Evolutionary conservation across 2,113 vertebrate genomes (phyloP), one percentile per base, ranked within the genome.

Genomic region (Balaeniceps rex): DNA sequence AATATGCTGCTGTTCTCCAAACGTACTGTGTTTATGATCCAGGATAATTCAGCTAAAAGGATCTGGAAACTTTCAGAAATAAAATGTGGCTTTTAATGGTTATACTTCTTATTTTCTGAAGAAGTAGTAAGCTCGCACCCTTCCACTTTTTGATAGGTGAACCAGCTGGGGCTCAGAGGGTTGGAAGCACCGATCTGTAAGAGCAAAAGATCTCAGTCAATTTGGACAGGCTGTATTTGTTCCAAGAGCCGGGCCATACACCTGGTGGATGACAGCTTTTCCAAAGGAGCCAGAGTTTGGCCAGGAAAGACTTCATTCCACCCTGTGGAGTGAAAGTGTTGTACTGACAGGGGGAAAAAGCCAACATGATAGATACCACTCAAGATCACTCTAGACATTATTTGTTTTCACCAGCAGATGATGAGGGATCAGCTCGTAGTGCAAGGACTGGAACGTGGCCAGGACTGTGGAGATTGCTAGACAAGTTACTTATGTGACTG

Each of bases 61-160:
- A 58, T 79, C 88, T 90, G 88, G 85, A 88, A 94, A 80, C 52
- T 74, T 76, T 93, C 65, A 79, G 88, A 88, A 86, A 87, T 66
- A 87, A 93, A 84, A 68, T 79, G 52, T 49, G 19, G 24, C 44
- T 55, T 90, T 88, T 94, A 34, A 34, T 65, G 36, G 29, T 64
- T 83, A 19, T 87, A 19, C 33, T 84, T 80, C 46, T 82, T 91
- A 21, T n/a, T 96, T 88, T 75, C 63, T 83, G 47, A 72, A 80
- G 70, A 47, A 76, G 85, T 42, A 92, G 61, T 65, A 76, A 93
- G 61, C 75, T 72, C 5, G 2, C 44, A 65, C 22, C 36, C 70
- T 80, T 87, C 82, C 24, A 60, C 38, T 91, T 76, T 71, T 71
- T 57, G 44, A 61, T 55, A 86, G 61, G 65, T 52, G 57, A 82